Evolutionary conservation across 2,797 vertebrate genomes (phyloP).

Genomic region (Acanthurus leucopareius): DNA sequence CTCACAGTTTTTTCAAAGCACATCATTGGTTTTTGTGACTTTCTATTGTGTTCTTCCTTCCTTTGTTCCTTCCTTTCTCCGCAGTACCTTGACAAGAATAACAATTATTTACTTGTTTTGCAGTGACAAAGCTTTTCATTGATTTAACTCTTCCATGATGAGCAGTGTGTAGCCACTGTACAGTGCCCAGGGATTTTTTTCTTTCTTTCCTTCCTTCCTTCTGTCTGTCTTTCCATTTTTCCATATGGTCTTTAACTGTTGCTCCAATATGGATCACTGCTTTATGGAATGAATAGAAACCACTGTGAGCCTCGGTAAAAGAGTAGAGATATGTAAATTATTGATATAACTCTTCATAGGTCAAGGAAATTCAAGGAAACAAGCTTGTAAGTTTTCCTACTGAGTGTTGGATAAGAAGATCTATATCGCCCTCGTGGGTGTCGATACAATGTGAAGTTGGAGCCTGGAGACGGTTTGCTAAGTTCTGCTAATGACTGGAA

Average conservation of each 20-base stretch:
- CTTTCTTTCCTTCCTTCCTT: not conserved
- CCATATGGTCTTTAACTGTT: not conserved
- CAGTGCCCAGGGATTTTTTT: no score
- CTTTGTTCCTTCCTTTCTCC: no score
- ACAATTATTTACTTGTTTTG: no score
- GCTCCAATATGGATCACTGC: not conserved
- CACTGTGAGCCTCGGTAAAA: not conserved
- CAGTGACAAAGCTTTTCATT: no score
- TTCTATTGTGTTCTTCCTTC: no score
- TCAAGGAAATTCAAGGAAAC: not conserved
- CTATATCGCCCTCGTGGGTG: no score
- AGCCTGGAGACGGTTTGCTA: not conserved
- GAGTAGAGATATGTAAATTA: not conserved
- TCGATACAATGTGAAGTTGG: not conserved
- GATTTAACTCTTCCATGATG: no score
- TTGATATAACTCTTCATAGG: not conserved
- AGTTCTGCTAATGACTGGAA: constrained; percentile 7
- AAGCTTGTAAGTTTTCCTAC: not conserved
- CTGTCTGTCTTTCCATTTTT: not conserved
- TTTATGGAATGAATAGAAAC: not conserved
- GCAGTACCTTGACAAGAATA: no score
- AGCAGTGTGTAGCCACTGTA: no score
- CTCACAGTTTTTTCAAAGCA: no score
- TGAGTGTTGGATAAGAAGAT: not conserved
- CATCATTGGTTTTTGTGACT: no score